Percentiles rank a stretch among this genome's conserved stretches.
Evolutionary conservation across 2,113 vertebrate species (phyloP).

Genomic region (Trematocara variabile): DNA sequence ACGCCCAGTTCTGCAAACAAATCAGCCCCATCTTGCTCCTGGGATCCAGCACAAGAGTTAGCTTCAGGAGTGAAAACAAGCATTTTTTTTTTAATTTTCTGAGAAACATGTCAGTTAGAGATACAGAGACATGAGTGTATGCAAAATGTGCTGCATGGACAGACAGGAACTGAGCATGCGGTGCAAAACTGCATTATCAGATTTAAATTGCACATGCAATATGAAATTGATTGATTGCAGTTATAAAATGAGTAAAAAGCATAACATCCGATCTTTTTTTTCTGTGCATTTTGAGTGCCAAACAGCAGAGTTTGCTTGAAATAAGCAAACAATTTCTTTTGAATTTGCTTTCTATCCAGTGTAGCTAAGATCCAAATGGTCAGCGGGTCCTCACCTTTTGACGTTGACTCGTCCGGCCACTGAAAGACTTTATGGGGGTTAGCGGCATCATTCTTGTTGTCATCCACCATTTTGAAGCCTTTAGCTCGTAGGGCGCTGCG

Average conservation of each 20-base stretch:
- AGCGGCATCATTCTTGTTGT: constrained; percentile 75
- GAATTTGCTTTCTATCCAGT: not conserved
- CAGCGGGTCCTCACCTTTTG: constrained; percentile 36
- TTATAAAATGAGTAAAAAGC: not conserved
- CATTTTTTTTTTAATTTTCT: not conserved
- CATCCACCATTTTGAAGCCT: constrained; percentile 52
- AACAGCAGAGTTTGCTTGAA: not conserved
- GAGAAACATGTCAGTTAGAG: not conserved
- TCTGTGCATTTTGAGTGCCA: not conserved
- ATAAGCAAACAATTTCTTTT: not conserved
- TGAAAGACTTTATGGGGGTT: constrained; percentile 83
- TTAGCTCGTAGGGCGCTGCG: constrained; percentile 83
- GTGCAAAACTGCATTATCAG: not conserved
- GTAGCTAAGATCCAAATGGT: not conserved
- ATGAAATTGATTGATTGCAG: not conserved
- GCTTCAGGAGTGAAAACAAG: constrained; percentile 18
- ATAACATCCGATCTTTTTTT: not conserved
- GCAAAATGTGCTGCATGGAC: not conserved
- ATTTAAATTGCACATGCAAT: not conserved
- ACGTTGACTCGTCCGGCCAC: constrained; percentile 48
- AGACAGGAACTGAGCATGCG: not conserved
- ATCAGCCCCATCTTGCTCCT: not conserved
- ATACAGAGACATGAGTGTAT: not conserved
- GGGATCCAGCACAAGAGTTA: constrained; percentile 18
- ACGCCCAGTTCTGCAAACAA: not conserved